Evolutionary conservation across 2,888 invertebrate species (phyloP).

Genomic region (Epirrhoe alternata): DNA sequence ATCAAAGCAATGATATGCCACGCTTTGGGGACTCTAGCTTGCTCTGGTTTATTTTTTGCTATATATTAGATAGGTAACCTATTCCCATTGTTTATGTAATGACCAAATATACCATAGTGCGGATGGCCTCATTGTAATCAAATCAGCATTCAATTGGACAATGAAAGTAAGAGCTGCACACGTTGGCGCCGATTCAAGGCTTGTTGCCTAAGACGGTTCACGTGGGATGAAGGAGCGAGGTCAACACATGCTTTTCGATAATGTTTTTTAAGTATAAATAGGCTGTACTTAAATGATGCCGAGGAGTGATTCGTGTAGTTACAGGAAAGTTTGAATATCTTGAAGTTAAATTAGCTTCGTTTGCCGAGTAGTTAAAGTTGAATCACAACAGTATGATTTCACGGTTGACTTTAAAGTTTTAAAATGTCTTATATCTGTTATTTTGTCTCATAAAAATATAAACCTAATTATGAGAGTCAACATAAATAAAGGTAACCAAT

Average conservation of each 20-base stretch:
- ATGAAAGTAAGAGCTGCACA: constrained; percentile 74
- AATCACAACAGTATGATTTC: too few relatives aligned
- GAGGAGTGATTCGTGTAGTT: too few relatives aligned
- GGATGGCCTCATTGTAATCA: constrained; percentile 66
- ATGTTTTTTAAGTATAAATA: constrained; percentile 21
- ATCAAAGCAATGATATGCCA: too few relatives aligned
- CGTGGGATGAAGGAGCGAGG: constrained; percentile 74
- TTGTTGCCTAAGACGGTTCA: constrained; percentile 67
- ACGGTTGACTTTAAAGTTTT: too few relatives aligned
- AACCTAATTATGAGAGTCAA: too few relatives aligned
- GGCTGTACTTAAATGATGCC: constrained; percentile 10
- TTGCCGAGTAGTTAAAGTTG: too few relatives aligned
- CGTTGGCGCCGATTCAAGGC: constrained; percentile 75
- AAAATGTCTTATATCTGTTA: too few relatives aligned
- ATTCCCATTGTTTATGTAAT: constrained; percentile 7
- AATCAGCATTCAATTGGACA: constrained; percentile 68
- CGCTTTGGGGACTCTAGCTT: too few relatives aligned
- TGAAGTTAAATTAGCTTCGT: not conserved
- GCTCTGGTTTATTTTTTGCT: too few relatives aligned
- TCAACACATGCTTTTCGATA: constrained; percentile 43
- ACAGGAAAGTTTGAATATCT: too few relatives aligned
- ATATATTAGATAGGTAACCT: not conserved
- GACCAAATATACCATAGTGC: constrained; percentile 34
- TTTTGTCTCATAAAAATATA: too few relatives aligned
- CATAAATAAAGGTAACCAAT: too few relatives aligned